These are phyloP conservation scores for Barypeithes pellucidus DNA, from an alignment of 2,888 invertebrate genomes.

Conservation along the genomic window DNA sequence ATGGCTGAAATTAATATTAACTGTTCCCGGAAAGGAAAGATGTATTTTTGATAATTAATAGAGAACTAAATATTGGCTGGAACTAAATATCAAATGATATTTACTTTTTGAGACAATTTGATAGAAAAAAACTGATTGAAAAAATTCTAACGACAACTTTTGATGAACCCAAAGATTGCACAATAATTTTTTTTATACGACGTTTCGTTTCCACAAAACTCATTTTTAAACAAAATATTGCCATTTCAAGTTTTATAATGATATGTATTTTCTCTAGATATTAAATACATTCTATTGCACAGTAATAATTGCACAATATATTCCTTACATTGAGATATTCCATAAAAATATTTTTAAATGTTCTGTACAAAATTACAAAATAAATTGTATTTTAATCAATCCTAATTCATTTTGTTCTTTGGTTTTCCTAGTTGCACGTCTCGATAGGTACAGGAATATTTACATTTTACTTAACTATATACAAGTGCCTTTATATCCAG, in stretches of 20 bases:
- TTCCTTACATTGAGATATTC: background rate
- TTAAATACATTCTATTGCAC: conserved; percentile 40
- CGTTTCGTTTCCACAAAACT: too few relatives aligned
- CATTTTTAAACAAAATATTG: conserved; percentile 21
- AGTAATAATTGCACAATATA: conserved; percentile 54
- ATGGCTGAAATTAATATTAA: conserved; percentile 18
- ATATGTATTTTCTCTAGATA: conserved; percentile 27
- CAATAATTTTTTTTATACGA: too few relatives aligned
- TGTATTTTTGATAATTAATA: too few relatives aligned
- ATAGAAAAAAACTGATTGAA: too few relatives aligned
- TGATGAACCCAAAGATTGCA: too few relatives aligned
- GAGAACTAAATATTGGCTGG: too few relatives aligned
- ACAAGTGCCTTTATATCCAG: conserved; percentile 61
- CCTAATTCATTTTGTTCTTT: conserved; percentile 28
- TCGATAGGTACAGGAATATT: conserved; percentile 25
- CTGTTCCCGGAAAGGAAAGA: background rate
- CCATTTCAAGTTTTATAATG: background rate
- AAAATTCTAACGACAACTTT: too few relatives aligned
- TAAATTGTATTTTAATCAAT: conserved; percentile 20
- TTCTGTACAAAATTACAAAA: conserved; percentile 37
- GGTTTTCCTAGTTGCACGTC: conserved; percentile 35
- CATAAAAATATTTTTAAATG: background rate
- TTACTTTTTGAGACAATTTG: too few relatives aligned
- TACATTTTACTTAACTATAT: conserved; percentile 60
- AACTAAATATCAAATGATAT: too few relatives aligned